These are phyloP conservation scores for Danaus chrysippus DNA, from an alignment of 2,888 invertebrate genomes.

Conservation along the genomic window DNA sequence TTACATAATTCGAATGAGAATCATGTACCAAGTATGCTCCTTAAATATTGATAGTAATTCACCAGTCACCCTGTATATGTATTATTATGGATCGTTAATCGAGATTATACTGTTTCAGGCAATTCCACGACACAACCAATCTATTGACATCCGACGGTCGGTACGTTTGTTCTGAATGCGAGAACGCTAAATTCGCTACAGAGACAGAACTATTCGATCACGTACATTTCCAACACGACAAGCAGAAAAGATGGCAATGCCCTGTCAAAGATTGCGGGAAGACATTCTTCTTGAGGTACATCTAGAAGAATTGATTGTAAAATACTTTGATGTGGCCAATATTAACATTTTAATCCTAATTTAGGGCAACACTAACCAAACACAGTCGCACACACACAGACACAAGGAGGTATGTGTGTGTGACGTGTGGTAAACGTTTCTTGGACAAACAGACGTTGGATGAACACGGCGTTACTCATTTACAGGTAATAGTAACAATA, in stretches of 20 bases:
- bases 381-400: conserved; percentile 75
- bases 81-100: too few relatives aligned
- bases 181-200: conserved; percentile 43
- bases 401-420: conserved; percentile 71
- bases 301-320: not conserved
- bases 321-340: not conserved
- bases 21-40: too few relatives aligned
- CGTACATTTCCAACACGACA: conserved; percentile 69
- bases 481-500: conserved; percentile 47
- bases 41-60: too few relatives aligned
- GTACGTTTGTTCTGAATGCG: conserved; percentile 56
- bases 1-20: too few relatives aligned
- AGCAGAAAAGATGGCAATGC: conserved; percentile 66
- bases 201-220: conserved; percentile 75
- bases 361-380: conserved; percentile 69
- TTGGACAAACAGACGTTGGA: conserved; percentile 75
- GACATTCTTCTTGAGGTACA: conserved; percentile 63
- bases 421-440: conserved; percentile 72
- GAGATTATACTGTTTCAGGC: conserved; percentile 42
- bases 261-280: conserved; percentile 62
- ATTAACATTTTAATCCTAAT: not conserved
- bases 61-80: too few relatives aligned
- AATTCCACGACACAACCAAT: conserved; percentile 56
- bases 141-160: conserved; percentile 44
- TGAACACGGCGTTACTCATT: conserved; percentile 75